Conservation (phyloP, 2,113 vertebrate genomes). For the Sylvilagus bachmani region DNA sequence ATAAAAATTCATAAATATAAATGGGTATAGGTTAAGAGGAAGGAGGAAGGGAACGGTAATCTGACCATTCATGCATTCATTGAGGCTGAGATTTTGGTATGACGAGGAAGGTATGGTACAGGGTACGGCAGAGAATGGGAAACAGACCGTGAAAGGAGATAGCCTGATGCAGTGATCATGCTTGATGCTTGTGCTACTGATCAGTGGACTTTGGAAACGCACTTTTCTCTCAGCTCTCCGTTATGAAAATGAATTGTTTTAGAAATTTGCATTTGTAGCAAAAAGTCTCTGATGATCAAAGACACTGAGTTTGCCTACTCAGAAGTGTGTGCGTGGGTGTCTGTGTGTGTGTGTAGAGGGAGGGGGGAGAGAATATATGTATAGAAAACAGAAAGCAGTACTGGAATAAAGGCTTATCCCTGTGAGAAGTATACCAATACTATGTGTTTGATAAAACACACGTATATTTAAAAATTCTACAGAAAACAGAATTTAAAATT, state of each 20-base stretch:
- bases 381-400: neutral
- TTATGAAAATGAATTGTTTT: neutral
- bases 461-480: too few species aligned
- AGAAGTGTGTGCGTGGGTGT: neutral
- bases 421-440: too few species aligned
- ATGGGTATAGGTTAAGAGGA: neutral
- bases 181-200: neutral
- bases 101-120: neutral
- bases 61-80: neutral
- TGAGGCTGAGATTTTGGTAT: neutral
- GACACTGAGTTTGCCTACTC: neutral
- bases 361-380: neutral
- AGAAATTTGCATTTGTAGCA: neutral
- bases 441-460: too few species aligned
- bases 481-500: too few species aligned
- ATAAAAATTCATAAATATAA: neutral
- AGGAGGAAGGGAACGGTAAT: neutral
- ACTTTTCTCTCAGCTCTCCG: neutral
- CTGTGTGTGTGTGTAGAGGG: neutral
- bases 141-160: accelerated
- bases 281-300: neutral
- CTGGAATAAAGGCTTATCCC: too few species aligned
- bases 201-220: neutral
- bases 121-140: neutral
- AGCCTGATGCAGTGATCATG: neutral